Evolutionary conservation across 2,797 vertebrate genomes (phyloP).

Genomic region (Rhabdophis nuchalis): DNA sequence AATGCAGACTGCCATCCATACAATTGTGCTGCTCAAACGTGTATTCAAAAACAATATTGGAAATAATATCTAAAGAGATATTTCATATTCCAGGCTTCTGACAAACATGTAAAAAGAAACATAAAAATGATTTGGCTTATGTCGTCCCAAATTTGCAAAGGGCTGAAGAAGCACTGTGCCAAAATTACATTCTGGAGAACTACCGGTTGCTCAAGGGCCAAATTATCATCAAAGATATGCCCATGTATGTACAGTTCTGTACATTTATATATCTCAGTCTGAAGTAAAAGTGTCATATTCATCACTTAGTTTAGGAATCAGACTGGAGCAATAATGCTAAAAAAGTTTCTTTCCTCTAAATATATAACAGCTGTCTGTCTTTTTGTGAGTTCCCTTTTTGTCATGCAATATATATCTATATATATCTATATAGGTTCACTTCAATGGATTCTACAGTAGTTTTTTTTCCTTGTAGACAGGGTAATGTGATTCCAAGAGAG

Average conservation of each 20-base stretch:
- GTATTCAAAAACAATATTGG: not conserved
- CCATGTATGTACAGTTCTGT: not conserved
- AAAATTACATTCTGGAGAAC: not conserved
- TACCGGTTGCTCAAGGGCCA: not conserved
- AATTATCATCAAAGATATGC: not conserved
- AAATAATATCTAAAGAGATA: not conserved
- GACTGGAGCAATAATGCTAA: not conserved
- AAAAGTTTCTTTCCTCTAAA: not conserved
- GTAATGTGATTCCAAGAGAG: not conserved
- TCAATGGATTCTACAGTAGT: not conserved
- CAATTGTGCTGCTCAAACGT: not conserved
- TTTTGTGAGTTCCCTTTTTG: not conserved
- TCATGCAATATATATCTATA: not conserved
- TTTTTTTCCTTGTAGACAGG: not conserved
- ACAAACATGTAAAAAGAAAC: not conserved
- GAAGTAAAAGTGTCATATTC: not conserved
- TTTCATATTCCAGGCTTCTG: not conserved
- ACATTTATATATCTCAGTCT: not conserved
- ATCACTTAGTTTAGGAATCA: not conserved
- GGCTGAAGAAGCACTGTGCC: not conserved
- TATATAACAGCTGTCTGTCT: not conserved
- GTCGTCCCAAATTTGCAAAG: not conserved
- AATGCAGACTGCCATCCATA: not conserved
- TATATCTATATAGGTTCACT: not conserved
- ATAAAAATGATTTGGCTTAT: not conserved